Evolutionary conservation across 2,888 invertebrate genomes (phyloP), one percentile per base, ranked within the genome.

Genomic region (Mimas tiliae): DNA sequence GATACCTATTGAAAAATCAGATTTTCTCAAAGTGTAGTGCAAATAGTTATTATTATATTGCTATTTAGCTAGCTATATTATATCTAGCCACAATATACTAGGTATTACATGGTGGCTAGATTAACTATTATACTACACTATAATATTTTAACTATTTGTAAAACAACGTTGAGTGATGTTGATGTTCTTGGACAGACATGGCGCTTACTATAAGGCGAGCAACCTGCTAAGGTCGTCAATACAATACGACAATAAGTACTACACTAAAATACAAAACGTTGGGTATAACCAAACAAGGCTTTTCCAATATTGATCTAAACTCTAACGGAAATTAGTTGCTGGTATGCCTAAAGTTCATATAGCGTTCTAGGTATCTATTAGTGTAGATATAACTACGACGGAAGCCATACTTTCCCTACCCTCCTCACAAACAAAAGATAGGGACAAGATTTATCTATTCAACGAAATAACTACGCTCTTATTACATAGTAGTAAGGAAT

Each of bases 401-500:
- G 66, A 51, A 64, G 48, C 63, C 52, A 68, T 67, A 66, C 62
- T 62, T 47, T 58, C 72, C 68, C 70, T 75, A 72, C 69, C 67
- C 68, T 79, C 72, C 77, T 70, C 74, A 19, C 85, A 87, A 86
- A 88, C 85, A 88, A 87, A 86, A 86, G 86, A 85, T 84, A 85
- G 77, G 76, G 75, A 75, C 78, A 82, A 86, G 82, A 85, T 84
- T 79, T 79, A 81, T 81, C 77, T 73, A 71, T 79, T 69, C 72
- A 69, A 77, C 72, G 72, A 62, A 52, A 66, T 62, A 14, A 67
- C 68, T 65, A 71, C 55, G 67, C 69, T 74, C 73, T 76, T 85
- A 81, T 72, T 2, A n/a, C n/a, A 62, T 62, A 0, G 52, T 0
- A 0, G 63, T 78, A 86, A 69, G 73, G 78, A 66, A 16, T 70